Base-by-base conservation (phyloP, 1,140 invertebrate species). In the Chrysopa pallens region DNA sequence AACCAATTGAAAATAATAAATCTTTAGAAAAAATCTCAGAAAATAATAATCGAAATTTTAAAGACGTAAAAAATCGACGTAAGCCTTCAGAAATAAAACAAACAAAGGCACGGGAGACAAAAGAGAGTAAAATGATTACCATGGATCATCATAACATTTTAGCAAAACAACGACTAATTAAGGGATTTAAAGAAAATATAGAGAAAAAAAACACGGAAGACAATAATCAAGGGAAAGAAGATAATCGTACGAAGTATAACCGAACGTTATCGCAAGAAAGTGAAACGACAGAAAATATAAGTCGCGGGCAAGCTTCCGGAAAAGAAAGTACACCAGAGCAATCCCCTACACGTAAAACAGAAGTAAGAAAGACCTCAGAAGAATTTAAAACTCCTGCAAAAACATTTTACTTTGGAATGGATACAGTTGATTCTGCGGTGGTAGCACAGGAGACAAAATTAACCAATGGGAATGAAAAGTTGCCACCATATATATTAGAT, bases 361-460 rank as follows among this genome's bases (percentile, higher is more conserved):
- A 43, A 42, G 29, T 55, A 6, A 59, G 62, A 47, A 55, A 49
- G 38, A 61, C 56, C 29, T 52, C 56, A 12, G 48, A 51, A 8
- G 23, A 27, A 13, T 39, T 46, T 8, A 63, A 55, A 36, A 48
- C 59, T 27, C 66, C 72, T 48, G 69, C 75, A 14, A 79, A 80
- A 52, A 76, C 73, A 36, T 84, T 83, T 59, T 84, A 84, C 56
- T 83, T 84, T 52, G 80, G 80, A 11, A 83, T 83, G 78, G 70
- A 76, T 42, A 67, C 72, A 46, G 58, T 53, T 42, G 59, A 59
- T 17, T 54, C 60, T 35, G 45, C 53, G 1, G 53, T 58, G 17
- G 50, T 56, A 13, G 46, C 63, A 49, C 58, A 57, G 2, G 60
- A 61, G 0, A 50, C 61, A 5, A 59, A 55, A 27, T 58, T 59